phyloP scores from a whole-genome alignment of 2,113 vertebrate species.

The Cryptotis parvus region DNA sequence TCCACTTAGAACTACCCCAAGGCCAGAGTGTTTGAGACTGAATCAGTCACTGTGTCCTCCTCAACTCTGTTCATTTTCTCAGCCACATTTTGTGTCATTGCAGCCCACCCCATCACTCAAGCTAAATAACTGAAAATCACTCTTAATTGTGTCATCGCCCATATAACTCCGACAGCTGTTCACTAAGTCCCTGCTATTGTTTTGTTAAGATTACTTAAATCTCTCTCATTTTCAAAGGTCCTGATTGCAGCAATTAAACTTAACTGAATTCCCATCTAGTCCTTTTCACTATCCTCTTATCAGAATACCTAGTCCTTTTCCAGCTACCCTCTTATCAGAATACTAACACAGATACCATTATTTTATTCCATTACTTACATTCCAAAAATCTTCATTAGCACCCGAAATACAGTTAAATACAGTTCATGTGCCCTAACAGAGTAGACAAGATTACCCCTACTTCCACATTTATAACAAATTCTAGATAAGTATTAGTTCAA shows the following conservation, averaged over 20 bases:
- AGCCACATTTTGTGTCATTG: no score
- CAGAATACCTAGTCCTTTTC: no score
- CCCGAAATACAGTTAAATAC: neutral
- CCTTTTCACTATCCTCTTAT: neutral
- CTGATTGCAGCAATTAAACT: neutral
- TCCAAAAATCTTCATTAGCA: neutral
- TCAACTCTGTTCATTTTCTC: neutral
- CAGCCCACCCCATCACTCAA: neutral
- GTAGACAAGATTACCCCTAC: neutral
- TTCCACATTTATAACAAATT: slow-evolving; percentile 12
- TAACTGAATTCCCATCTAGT: neutral
- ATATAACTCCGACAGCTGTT: neutral
- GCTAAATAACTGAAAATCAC: neutral
- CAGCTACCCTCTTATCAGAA: no score
- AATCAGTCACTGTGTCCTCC: neutral
- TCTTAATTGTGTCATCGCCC: neutral
- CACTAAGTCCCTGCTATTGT: neutral
- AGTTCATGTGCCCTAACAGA: neutral
- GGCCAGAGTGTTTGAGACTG: neutral
- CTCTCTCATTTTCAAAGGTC: neutral
- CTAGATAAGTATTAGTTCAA: slow-evolving; percentile 14
- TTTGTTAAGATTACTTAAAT: neutral
- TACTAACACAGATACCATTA: rapidly evolving
- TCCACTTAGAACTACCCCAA: neutral
- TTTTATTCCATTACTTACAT: neutral